Percentiles rank a stretch among this genome's conserved stretches.
phyloP scores from a whole-genome alignment of 2,797 vertebrate species.

The Catharus ustulatus region DNA sequence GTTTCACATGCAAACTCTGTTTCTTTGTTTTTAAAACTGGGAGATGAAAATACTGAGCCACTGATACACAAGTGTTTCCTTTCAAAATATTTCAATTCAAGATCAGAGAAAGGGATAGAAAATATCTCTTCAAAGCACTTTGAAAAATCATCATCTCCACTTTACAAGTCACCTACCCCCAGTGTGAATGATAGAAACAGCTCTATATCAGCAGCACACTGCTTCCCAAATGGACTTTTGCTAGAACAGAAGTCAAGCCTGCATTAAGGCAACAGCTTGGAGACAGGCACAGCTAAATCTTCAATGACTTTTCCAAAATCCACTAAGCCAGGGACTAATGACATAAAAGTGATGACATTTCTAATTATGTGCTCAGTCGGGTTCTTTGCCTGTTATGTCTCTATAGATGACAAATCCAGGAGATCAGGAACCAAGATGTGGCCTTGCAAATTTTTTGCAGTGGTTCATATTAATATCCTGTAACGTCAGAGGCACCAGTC shows the following conservation, averaged over 20 bases:
- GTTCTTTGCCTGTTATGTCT: neutral
- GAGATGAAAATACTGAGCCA: neutral
- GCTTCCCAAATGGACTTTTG: neutral
- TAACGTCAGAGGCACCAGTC: neutral
- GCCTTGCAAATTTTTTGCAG: neutral
- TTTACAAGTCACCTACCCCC: neutral
- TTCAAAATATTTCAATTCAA: neutral
- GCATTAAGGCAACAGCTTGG: neutral
- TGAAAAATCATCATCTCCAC: neutral
- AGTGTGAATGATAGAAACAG: neutral
- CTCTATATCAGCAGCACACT: neutral
- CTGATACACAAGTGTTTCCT: accelerated
- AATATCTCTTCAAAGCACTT: neutral
- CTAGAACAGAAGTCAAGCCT: neutral
- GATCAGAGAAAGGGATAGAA: neutral
- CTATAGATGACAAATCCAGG: neutral
- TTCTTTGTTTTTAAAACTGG: neutral
- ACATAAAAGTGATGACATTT: neutral
- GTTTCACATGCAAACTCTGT: neutral
- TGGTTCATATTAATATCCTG: neutral
- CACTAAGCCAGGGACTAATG: neutral
- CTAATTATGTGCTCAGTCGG: neutral
- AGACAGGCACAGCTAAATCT: neutral
- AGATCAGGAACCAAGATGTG: neutral
- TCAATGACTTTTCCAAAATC: neutral